A percentile compares a stretch with the other conserved stretches of the same genome.
Evolutionary conservation across 2,888 invertebrate species (phyloP).

Genomic region (Lomographa bimaculata): DNA sequence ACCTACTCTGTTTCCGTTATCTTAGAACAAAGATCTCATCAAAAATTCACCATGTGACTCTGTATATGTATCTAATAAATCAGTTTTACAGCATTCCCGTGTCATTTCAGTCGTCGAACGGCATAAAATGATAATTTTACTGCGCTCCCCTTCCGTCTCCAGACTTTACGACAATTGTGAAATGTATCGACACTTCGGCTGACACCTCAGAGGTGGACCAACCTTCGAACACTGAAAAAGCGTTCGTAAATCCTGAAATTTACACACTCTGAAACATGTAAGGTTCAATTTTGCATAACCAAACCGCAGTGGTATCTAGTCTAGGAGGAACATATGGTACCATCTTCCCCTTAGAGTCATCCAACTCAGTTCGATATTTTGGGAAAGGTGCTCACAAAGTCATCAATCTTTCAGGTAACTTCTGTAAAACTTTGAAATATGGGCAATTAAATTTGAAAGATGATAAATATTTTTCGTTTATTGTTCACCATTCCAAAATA

Average conservation of each 20-base stretch:
- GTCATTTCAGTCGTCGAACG: constrained; percentile 83
- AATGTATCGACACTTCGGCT: constrained; percentile 82
- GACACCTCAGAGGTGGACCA: constrained; percentile 72
- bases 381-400: constrained; percentile 57
- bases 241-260: constrained; percentile 29
- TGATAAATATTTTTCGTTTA: constrained; percentile 13
- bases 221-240: constrained; percentile 31
- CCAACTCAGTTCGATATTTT: constrained; percentile 60
- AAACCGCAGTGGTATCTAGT: constrained; percentile 31
- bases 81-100: constrained; percentile 83
- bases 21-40: constrained; percentile 76
- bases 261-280: constrained; percentile 40
- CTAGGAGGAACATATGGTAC: constrained; percentile 69
- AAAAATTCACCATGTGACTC: constrained; percentile 81
- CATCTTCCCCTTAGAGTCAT: constrained; percentile 45
- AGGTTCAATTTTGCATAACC: constrained; percentile 43
- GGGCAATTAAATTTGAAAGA: constrained; percentile 24
- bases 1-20: constrained; percentile 49
- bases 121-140: constrained; percentile 84
- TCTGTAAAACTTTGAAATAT: constrained; percentile 45
- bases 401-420: constrained; percentile 77
- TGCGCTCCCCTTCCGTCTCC: constrained; percentile 80
- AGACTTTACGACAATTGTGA: constrained; percentile 83
- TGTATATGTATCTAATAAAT: constrained; percentile 80
- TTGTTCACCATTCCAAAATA: background rate